Evolutionary conservation across 2,888 invertebrate genomes (phyloP).

Genomic region (Apamea crenata): DNA sequence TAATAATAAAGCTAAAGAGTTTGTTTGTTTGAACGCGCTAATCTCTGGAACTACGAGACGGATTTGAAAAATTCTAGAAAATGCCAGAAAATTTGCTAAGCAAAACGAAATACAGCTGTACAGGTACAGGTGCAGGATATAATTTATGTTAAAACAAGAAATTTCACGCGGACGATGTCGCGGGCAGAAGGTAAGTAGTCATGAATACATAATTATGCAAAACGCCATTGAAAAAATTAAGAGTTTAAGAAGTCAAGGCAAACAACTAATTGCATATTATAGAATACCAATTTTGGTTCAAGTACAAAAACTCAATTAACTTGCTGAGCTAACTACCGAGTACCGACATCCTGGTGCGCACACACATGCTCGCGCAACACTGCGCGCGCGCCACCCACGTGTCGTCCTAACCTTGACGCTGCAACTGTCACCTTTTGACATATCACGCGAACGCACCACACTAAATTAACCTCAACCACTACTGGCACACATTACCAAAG

Average conservation of each 20-base stretch:
- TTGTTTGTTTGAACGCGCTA: neutral
- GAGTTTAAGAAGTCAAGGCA: slow-evolving; percentile 25
- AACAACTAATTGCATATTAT: slow-evolving; percentile 35
- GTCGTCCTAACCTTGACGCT: slow-evolving; percentile 59
- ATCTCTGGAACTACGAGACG: neutral
- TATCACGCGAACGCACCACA: slow-evolving; percentile 27
- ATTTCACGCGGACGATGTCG: neutral
- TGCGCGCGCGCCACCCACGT: slow-evolving; percentile 54
- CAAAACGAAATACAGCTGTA: neutral
- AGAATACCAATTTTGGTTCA: slow-evolving; percentile 44
- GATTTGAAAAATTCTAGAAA: neutral
- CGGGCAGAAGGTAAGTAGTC: too few relatives aligned
- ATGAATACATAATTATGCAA: neutral
- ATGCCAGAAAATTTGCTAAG: too few relatives aligned
- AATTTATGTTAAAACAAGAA: neutral
- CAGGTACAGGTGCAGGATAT: neutral
- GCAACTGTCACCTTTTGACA: slow-evolving; percentile 59
- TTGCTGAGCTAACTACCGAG: slow-evolving; percentile 39
- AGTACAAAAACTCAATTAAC: slow-evolving; percentile 49
- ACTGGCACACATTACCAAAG: slow-evolving; percentile 38
- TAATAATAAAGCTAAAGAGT: neutral
- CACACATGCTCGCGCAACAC: slow-evolving; percentile 20
- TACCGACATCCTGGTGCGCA: slow-evolving; percentile 53
- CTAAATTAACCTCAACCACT: slow-evolving; percentile 25
- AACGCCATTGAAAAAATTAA: neutral